phyloP scores from a whole-genome alignment of 2,797 vertebrate genomes.

The Pyrocephalus nanus region DNA sequence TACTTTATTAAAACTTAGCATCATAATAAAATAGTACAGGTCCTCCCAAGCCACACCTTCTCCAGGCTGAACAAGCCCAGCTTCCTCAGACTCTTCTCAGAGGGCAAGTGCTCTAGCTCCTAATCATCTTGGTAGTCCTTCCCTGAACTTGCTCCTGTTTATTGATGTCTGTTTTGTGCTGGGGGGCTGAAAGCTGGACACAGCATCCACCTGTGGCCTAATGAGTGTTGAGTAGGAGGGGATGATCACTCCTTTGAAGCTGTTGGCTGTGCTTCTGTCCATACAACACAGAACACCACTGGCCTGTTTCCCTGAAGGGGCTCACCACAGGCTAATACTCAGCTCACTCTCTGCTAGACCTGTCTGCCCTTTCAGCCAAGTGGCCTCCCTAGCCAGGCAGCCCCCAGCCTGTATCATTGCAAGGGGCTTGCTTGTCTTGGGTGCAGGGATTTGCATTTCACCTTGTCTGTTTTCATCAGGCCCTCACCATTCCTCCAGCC shows the following conservation, averaged over 20 bases:
- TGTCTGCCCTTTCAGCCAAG: neutral
- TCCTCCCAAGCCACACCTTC: neutral
- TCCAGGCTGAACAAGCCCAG: neutral
- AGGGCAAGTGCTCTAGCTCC: too few relatives aligned
- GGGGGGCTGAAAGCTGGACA: neutral
- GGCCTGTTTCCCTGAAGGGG: neutral
- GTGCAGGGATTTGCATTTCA: neutral
- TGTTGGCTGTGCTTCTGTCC: neutral
- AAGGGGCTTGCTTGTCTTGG: neutral
- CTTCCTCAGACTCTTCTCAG: neutral
- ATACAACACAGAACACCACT: fast-evolving
- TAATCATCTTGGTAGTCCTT: neutral
- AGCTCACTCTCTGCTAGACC: neutral
- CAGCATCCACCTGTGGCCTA: neutral
- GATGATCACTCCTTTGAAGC: neutral
- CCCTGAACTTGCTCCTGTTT: neutral
- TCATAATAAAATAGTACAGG: neutral
- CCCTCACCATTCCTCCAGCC: neutral
- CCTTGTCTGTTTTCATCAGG: neutral
- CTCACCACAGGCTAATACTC: neutral
- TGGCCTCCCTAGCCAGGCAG: neutral
- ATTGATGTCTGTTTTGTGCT: neutral
- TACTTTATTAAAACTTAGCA: neutral
- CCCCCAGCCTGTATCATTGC: neutral
- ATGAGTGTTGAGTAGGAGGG: neutral